Base-by-base conservation (phyloP, 2,113 vertebrate species). In the Calyptomena viridis region DNA sequence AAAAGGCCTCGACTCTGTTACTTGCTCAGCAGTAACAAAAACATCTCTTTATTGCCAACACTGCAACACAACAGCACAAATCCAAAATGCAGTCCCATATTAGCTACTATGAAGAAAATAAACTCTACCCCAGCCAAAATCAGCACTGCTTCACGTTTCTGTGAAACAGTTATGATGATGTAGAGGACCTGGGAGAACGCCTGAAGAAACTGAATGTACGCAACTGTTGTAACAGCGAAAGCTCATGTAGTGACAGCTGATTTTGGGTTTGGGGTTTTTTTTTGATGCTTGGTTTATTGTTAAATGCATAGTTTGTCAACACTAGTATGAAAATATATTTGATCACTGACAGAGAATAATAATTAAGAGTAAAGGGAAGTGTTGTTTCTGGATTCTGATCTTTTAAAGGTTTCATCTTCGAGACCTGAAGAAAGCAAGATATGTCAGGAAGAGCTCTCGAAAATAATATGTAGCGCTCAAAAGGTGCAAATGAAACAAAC, bases 401-500 rank as follows among this genome's bases (percentile, higher is more conserved):
- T 97, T 94, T 79, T 82, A 58, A 95, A 99, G 99, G 99, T 99
- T 96, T 99, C 99, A 53, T 98, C 98, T 89, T 95, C 98, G 2
- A 98, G 98, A 90, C 99, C 99, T 50, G 99, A 99, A 96, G 99
- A 99, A 95, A 98, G 91, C 87, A 99, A 99, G 97, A 98, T 99
- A 79, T 97, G 98, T 84, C 99, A 99, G 92, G 99, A 99, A 68
- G 99, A 99, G 96, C 97, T 99, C 91, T 98, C 98, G 50, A 99
- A 99, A 98, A 99, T 99, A 94, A 97, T 99, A 86, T 98, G 98
- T 14, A 99, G 94, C 93, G 99, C 99, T 90, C 99, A 99, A 80
- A 99, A 98, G 77, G 98, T 99, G 93, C 98, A 99, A 71, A 98
- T 98, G 94, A 99, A 99, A 92, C 99, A 99, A 94, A 99, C 99